Conservation (phyloP, 1,140 invertebrate species). For the Pararge aegeria region DNA sequence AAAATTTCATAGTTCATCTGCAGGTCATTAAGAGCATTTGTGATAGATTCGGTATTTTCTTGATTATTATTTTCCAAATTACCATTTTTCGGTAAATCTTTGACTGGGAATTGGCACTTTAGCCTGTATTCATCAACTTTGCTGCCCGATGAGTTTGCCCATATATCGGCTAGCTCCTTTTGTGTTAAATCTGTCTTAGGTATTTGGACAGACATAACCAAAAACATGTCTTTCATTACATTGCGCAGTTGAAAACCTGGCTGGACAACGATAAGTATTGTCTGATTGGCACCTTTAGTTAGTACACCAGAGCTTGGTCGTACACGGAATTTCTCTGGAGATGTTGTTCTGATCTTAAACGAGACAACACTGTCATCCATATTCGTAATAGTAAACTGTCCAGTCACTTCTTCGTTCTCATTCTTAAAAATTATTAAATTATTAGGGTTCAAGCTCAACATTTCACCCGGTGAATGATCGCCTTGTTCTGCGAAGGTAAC, state of each 20-base stretch:
- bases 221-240: conserved; percentile 66
- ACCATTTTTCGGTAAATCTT: conserved; percentile 53
- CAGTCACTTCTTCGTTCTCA: conserved; percentile 83
- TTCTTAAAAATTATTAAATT: conserved; percentile 83
- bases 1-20: conserved; percentile 56
- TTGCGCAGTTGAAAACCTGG: conserved; percentile 60
- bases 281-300: conserved; percentile 79
- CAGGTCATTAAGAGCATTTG: conserved; percentile 50
- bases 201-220: conserved; percentile 71
- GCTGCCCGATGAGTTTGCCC: conserved; percentile 64
- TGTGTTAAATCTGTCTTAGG: conserved; percentile 53
- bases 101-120: conserved; percentile 67
- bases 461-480: conserved; percentile 63
- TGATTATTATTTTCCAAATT: conserved; percentile 38
- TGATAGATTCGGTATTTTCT: conserved; percentile 50
- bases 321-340: conserved; percentile 94
- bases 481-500: conserved; percentile 77
- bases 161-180: conserved; percentile 63
- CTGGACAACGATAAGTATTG: conserved; percentile 61
- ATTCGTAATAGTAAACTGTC: conserved; percentile 85
- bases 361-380: conserved; percentile 83
- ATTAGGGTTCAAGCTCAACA: conserved; percentile 79
- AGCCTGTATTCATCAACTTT: conserved; percentile 72
- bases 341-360: conserved; percentile 87
- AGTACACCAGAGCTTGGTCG: conserved; percentile 90